These are phyloP conservation scores for Lithobates sylvaticus DNA, from an alignment of 2,797 vertebrate genomes.

Conservation along the genomic window DNA sequence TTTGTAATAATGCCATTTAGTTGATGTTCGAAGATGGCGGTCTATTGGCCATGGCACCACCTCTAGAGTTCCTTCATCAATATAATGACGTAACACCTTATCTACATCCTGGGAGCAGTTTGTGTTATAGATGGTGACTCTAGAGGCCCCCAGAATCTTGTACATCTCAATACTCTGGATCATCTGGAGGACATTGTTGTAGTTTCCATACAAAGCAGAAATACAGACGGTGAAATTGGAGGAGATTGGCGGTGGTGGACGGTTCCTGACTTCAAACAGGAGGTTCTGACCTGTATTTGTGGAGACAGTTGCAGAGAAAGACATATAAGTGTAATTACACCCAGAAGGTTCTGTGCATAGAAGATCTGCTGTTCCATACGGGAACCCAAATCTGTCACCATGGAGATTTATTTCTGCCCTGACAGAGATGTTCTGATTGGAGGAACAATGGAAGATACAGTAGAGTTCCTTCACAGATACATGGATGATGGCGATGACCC, in stretches of 20 bases:
- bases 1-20: slow-evolving; percentile 59
- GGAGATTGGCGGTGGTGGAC: too few species aligned
- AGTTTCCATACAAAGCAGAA: slow-evolving; percentile 63
- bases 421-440: background rate
- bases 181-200: slow-evolving; percentile 75
- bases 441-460: too few species aligned
- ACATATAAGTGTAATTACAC: too few species aligned
- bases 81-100: slow-evolving; percentile 67
- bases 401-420: background rate
- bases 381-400: slow-evolving; percentile 58
- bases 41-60: slow-evolving; percentile 72
- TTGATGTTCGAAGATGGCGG: slow-evolving; percentile 62
- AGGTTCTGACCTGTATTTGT: too few species aligned
- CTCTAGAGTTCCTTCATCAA: slow-evolving; percentile 69
- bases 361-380: slow-evolving; percentile 68
- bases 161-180: slow-evolving; percentile 77
- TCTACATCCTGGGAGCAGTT: slow-evolving; percentile 66
- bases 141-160: slow-evolving; percentile 71
- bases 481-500: too few species aligned
- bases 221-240: slow-evolving; percentile 44
- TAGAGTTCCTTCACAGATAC: too few species aligned
- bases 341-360: slow-evolving; percentile 67
- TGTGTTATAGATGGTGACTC: slow-evolving; percentile 73
- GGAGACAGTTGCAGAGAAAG: too few species aligned
- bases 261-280: too few species aligned